Evolutionary conservation across 2,888 invertebrate genomes (phyloP), one percentile per base, ranked within the genome.

Genomic region (Ethmia dodecea): DNA sequence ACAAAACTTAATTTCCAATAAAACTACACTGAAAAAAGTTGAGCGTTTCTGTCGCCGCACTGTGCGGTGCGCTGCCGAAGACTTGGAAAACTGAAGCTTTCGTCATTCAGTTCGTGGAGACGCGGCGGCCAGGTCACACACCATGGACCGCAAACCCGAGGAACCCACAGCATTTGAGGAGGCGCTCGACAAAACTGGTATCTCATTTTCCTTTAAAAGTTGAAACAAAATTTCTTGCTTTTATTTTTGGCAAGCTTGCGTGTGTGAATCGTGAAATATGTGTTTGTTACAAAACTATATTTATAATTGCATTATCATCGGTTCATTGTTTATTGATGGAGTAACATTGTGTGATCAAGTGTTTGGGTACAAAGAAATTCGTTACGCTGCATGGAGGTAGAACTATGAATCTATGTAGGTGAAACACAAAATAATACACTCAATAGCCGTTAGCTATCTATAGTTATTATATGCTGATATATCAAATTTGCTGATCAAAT

Each of bases 31-130:
- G n/a, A 22, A 22, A 22, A n/a, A n/a, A 2, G 22, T n/a, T n/a
- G 5, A 22, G 20, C 30, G 30, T 20, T 30, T 20, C n/a, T 11
- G 2, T 13, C n/a, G 13, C 20, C 10, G 6, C 18, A 20, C 9
- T 18, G 13, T 30, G 5, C 30, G 20, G 8, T n/a, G 12, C 11
- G 12, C 20, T 11, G 14, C 8, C 4, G 5, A 12, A 20, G 30
- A 30, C 30, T 20, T 30, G 18, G 20, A 30, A 30, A 18, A 14
- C 5, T 4, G 13, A 20, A 30, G 18, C 30, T 30, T 30, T 30
- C 30, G 13, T 30, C 30, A 30, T 18, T 26, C 25, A 25, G 13
- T 15, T 24, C 13, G 24, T 24, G 31, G 24, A 13, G 13, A 13
- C 31, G 13, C 14, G 5, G 26, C 26, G 12, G 11, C 4, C 25